phyloP scores from a whole-genome alignment of 2,888 invertebrate genomes.

The Mimas tiliae region DNA sequence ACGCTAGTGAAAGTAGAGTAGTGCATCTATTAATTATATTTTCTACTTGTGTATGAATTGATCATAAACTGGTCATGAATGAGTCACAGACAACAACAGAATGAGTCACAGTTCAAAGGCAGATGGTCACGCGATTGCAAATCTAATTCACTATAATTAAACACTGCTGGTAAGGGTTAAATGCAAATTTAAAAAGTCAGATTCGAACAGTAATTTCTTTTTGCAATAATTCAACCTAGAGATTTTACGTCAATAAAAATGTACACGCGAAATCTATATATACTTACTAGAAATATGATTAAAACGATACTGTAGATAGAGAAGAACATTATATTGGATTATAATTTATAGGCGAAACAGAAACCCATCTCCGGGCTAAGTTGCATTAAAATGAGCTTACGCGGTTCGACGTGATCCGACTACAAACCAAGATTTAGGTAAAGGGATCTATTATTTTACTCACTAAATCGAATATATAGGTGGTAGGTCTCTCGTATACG shows the following conservation, averaged over 20 bases:
- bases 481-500: too few relatives aligned
- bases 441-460: slow-evolving; percentile 8
- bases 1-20: slow-evolving; percentile 11
- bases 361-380: slow-evolving; percentile 15
- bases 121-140: slow-evolving; percentile 58
- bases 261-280: neutral
- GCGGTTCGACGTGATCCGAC: slow-evolving; percentile 8
- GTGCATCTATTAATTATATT: neutral
- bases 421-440: slow-evolving; percentile 6
- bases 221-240: neutral
- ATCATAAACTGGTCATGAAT: slow-evolving; percentile 35
- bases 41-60: slow-evolving; percentile 6
- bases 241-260: neutral
- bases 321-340: neutral
- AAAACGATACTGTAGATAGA: neutral
- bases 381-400: slow-evolving; percentile 19
- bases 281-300: neutral
- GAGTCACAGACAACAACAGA: slow-evolving; percentile 56
- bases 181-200: slow-evolving; percentile 43
- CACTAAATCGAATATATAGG: neutral
- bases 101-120: slow-evolving; percentile 54
- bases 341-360: slow-evolving; percentile 16
- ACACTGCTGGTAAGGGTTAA: slow-evolving; percentile 57
- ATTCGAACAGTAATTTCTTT: slow-evolving; percentile 3
- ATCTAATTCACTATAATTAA: slow-evolving; percentile 58